Evolutionary conservation across 2,888 invertebrate genomes (phyloP).

Genomic region (Phortica okadai): DNA sequence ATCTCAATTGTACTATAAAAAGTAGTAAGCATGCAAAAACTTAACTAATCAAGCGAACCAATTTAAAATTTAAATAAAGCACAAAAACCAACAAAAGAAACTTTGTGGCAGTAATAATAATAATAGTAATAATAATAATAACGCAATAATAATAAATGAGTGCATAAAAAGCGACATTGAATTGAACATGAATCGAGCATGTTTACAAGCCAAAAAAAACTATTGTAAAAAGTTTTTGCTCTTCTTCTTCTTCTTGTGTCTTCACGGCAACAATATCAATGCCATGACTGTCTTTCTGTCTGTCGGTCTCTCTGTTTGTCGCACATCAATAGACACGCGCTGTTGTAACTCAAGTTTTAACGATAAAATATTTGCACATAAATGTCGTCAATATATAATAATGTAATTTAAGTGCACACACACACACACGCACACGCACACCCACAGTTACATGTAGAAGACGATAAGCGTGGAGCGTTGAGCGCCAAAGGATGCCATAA

Average conservation of each 20-base stretch:
- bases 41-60: neutral
- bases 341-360: constrained; percentile 55
- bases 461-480: constrained; percentile 26
- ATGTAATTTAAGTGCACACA: constrained; percentile 64
- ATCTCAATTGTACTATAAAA: no score
- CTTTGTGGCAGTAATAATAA: constrained; percentile 4
- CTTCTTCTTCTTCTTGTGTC: neutral
- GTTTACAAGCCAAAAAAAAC: constrained; percentile 23
- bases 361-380: constrained; percentile 70
- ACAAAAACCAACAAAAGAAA: neutral
- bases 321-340: constrained; percentile 40
- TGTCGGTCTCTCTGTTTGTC: neutral
- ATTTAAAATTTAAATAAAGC: constrained; percentile 6
- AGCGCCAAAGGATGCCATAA: constrained; percentile 49
- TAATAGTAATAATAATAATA: neutral
- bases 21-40: no score
- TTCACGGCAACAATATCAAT: neutral
- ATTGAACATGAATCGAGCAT: constrained; percentile 8
- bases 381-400: constrained; percentile 69
- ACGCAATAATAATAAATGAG: constrained; percentile 16
- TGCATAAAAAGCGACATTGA: constrained; percentile 14
- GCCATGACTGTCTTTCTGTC: neutral
- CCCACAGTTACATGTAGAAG: constrained; percentile 19
- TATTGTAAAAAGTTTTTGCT: neutral
- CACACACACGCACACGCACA: constrained; percentile 9